Base-by-base conservation (phyloP, 2,113 vertebrate genomes). In the Pao palembangensis region DNA sequence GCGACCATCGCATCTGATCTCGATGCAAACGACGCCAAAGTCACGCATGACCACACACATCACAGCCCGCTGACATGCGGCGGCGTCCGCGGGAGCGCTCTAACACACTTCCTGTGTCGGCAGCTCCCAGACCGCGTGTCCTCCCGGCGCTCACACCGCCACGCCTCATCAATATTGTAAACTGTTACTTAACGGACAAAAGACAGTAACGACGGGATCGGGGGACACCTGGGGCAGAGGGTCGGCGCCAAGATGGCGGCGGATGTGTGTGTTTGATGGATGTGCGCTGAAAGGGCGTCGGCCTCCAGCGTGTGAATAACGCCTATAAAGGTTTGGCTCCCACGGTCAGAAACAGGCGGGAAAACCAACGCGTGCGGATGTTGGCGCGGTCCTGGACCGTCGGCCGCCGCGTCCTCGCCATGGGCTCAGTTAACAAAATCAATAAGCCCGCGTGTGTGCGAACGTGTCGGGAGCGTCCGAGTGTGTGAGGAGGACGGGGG, bases 341-440 rank as follows among this genome's bases (percentile, higher is more conserved):
- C n/a, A n/a, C n/a, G n/a, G n/a, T n/a, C n/a, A n/a, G n/a, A n/a
- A 31, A 31, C 28, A 31, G 28, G 28, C 28, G 28, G 28, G 28
- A 31, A 31, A 31, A 31, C 28, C 6, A 61, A 55, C 42, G 71
- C 51, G 16, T 67, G 4, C 51, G 70, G 75, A 66, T 61, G 41
- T 77, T 66, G 80, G 71, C 38, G 8, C 62, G 38, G 58, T 61
- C 6, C 75, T 53, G 21, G 61, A 62, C 67, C 55, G 61, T 60
- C 77, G 66, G 65, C 53, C 64, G 4, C 51, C 7, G 59, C 57
- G 69, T 80, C 76, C 64, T 11, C 68, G 65, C 71, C 69, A 83
- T 87, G 43, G 82, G 87, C 83, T 91, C 89, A 79, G 77, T 89
- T 89, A 86, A 90, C 90, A 92, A 90, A 92, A 92, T 92, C 91